Evolutionary conservation across 2,888 invertebrate species (phyloP).

Genomic region (Tetropium fuscum): DNA sequence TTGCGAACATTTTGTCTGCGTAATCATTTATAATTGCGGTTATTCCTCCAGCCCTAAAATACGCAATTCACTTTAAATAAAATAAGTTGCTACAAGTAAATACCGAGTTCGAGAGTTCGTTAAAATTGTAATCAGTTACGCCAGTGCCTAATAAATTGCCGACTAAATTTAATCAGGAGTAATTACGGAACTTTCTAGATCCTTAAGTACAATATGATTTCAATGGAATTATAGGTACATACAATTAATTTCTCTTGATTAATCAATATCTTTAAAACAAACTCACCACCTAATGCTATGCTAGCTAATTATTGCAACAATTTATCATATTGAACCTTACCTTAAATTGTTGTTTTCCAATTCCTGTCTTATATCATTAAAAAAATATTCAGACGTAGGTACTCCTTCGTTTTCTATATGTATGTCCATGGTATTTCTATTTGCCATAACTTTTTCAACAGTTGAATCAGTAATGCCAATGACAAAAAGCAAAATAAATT

Average conservation of each 20-base stretch:
- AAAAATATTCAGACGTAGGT: not conserved
- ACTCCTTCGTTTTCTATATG: not conserved
- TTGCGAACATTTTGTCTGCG: slow-evolving; percentile 65
- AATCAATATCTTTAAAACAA: no score
- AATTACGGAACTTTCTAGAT: no score
- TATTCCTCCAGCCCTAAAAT: slow-evolving; percentile 12
- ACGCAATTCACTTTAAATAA: not conserved
- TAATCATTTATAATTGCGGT: slow-evolving; percentile 51
- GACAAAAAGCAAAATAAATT: not conserved
- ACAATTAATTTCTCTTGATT: no score
- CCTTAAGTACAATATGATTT: no score
- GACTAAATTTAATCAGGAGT: no score
- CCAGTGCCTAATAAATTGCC: no score
- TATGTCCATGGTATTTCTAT: not conserved
- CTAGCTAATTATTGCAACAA: no score
- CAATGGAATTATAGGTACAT: no score
- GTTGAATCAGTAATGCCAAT: not conserved
- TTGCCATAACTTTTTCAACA: not conserved
- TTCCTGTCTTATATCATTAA: not conserved
- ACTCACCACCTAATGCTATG: no score
- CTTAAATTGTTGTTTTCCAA: not conserved
- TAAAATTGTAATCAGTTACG: no score
- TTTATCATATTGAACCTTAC: not conserved
- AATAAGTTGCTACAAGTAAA: not conserved
- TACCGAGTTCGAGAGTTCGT: no score